phyloP scores from a whole-genome alignment of 2,113 vertebrate genomes.

The Notothenia rossii region DNA sequence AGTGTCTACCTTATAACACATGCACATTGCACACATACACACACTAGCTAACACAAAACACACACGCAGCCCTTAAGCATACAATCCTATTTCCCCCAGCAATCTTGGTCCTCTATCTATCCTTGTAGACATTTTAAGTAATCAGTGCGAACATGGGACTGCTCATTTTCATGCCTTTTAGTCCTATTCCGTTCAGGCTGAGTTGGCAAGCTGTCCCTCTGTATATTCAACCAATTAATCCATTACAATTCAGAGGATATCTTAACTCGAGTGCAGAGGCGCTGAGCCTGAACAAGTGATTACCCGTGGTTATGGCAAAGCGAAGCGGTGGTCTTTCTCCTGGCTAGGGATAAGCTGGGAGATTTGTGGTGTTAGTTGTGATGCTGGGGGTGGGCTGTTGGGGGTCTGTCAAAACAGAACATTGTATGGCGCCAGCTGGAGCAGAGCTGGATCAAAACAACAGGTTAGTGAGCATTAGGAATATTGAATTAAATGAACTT shows the following conservation, averaged over 20 bases:
- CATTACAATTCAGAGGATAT: conserved; percentile 66
- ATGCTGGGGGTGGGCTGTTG: conserved; percentile 1
- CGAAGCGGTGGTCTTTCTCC: conserved; percentile 52
- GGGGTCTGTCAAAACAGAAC: conserved; percentile 56
- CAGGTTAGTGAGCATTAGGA: conserved; percentile 13
- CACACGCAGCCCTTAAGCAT: conserved; percentile 10
- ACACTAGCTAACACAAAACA: conserved; percentile 16
- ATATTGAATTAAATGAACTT: no score
- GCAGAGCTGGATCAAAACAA: conserved; percentile 46
- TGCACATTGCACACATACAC: conserved; percentile 1
- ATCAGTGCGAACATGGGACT: conserved; percentile 27
- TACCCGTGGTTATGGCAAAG: conserved; percentile 49
- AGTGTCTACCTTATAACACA: conserved; percentile 43
- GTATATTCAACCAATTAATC: conserved; percentile 72
- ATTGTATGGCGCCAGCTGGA: conserved; percentile 51
- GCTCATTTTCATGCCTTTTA: conserved; percentile 54
- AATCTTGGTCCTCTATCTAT: conserved; percentile 37
- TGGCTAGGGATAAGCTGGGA: conserved; percentile 57
- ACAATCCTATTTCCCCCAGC: conserved; percentile 11
- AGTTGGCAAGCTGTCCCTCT: conserved; percentile 51
- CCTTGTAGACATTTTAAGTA: conserved; percentile 54
- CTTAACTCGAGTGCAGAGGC: conserved; percentile 64
- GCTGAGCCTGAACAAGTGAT: conserved; percentile 67
- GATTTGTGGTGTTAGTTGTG: conserved; percentile 60
- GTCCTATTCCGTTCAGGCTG: conserved; percentile 35